Evolutionary conservation across 1,140 invertebrate species (phyloP).

Genomic region (Myzus persicae): DNA sequence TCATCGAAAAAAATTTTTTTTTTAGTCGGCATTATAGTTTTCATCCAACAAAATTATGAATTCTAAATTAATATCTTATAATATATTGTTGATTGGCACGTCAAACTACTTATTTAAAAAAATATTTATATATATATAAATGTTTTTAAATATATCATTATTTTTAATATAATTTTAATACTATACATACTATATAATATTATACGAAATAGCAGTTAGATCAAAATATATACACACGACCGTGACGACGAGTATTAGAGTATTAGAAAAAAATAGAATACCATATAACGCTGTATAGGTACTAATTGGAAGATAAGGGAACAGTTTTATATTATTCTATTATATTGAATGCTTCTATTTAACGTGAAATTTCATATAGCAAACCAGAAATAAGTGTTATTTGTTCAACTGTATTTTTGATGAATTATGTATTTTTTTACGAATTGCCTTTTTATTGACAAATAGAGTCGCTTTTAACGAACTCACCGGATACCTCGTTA

Average conservation of each 20-base stretch:
- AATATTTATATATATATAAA: too few species aligned
- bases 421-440: constrained; percentile 7
- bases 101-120: not conserved
- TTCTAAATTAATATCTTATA: too few species aligned
- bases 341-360: not conserved
- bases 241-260: not conserved
- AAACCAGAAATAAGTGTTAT: not conserved
- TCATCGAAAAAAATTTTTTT: not conserved
- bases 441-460: not conserved
- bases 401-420: not conserved
- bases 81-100: too few species aligned
- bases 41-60: too few species aligned
- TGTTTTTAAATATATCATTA: not conserved
- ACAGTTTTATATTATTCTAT: not conserved
- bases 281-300: too few species aligned
- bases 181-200: too few species aligned
- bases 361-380: not conserved
- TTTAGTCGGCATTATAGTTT: too few species aligned
- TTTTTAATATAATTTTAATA: too few species aligned
- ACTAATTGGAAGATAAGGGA: not conserved
- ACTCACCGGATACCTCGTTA: not conserved
- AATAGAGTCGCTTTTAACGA: not conserved
- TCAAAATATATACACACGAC: not conserved
- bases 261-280: too few species aligned
- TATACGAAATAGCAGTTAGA: not conserved